phyloP scores from a whole-genome alignment of 1,140 invertebrate genomes.

The Nephila pilipes region DNA sequence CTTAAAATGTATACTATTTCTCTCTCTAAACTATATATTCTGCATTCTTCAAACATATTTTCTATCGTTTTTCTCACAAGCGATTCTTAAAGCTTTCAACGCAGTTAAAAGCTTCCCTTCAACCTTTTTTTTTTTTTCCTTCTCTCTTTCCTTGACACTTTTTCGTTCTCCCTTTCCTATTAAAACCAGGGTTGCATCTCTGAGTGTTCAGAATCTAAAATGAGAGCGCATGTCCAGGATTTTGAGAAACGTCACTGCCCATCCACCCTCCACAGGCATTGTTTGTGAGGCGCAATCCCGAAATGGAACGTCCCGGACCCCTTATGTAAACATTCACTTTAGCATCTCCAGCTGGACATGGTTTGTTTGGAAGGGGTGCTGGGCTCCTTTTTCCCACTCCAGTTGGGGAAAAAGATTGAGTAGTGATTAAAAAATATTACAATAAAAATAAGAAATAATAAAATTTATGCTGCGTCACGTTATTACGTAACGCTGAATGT shows the following conservation, averaged over 20 bases:
- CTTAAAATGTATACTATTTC: too few relatives aligned
- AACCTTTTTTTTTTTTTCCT: background rate
- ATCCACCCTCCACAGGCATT: constrained; percentile 32
- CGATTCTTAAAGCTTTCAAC: too few relatives aligned
- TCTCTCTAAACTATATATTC: too few relatives aligned
- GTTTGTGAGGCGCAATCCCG: constrained; percentile 39
- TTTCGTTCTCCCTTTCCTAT: background rate
- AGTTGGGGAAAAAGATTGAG: background rate
- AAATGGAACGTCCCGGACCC: constrained; percentile 60
- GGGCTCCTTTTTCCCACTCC: constrained; percentile 43
- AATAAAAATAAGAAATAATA: constrained; percentile 56
- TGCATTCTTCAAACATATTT: too few relatives aligned
- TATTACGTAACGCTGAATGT: constrained; percentile 20
- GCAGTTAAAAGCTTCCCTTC: background rate
- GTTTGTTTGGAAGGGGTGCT: constrained; percentile 58
- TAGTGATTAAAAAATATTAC: constrained; percentile 24
- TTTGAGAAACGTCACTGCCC: background rate
- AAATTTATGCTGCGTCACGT: constrained; percentile 68
- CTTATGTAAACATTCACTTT: constrained; percentile 32
- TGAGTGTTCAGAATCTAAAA: constrained; percentile 41
- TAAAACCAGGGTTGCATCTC: constrained; percentile 2
- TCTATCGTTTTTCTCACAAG: too few relatives aligned
- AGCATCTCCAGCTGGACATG: constrained; percentile 65
- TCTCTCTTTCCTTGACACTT: too few relatives aligned
- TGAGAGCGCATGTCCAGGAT: background rate